Evolutionary conservation across 1,140 invertebrate species (phyloP), one percentile per base, ranked within the genome.

Genomic region (Alviniconcha marisindica): DNA sequence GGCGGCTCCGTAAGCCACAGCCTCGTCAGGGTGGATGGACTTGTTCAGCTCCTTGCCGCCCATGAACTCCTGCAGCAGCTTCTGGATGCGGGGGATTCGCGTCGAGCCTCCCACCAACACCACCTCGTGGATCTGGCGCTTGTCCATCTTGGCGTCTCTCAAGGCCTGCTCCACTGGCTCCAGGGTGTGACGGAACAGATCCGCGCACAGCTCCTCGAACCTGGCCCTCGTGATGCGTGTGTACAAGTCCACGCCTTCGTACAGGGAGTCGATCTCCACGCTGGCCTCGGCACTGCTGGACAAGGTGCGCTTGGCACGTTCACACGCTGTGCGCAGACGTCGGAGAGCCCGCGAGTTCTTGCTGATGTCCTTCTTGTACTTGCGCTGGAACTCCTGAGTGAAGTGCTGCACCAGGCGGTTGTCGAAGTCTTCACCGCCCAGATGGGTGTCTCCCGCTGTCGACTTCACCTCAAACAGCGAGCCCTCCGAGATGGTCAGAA

Each of bases 351-450:
- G 95, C 91, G 97, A 97, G 94, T 98, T 98, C 81, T 94, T 93
- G 31, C 95, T 96, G 31, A 99, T 93, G 87, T 99, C 98, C 91
- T 98, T 98, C 93, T 98, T 98, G 95, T 98, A 96, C 92, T 99
- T 99, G 83, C 97, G 95, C 94, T 98, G 98, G 95, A 99, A 99
- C 92, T 99, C 97, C 92, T 98, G 96, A 0, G 97, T 96, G 89
- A 99, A 99, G 93, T 99, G 97, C 89, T 97, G 97, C 31, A 99
- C 97, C 95, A 99, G 96, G 56, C 97, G 94, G 91, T 97, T 99
- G 92, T 99, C 98, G 97, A 99, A 99, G 94, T 99, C 98, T 94
- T 99, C 98, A 85, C 98, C 98, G 91, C 98, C 98, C 93, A 89
- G 81, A 77, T 89, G 85, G 21, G 98, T 99, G 92, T 99, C 97